Conservation (phyloP, 2,113 vertebrate species). For the Mugil cephalus region DNA sequence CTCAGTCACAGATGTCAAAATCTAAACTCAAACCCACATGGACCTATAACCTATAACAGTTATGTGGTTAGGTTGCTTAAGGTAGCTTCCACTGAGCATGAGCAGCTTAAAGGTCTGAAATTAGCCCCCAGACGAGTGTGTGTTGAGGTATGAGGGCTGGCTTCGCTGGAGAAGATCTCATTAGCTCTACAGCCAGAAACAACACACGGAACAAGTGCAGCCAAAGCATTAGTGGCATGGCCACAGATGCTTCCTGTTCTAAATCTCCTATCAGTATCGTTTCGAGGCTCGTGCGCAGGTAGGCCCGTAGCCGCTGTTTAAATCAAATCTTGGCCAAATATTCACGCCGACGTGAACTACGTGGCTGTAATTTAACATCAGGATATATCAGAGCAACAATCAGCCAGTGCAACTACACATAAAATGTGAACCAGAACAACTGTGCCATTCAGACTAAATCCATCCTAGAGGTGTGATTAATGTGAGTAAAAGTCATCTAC, state of each 20-base stretch:
- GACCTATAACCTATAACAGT: constrained; percentile 27
- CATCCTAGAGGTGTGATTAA: background rate
- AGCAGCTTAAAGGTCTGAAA: constrained; percentile 74
- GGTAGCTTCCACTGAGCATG: constrained; percentile 57
- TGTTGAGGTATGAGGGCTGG: constrained; percentile 19
- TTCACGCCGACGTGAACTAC: background rate
- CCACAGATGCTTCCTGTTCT: constrained; percentile 11
- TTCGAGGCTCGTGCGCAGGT: no score
- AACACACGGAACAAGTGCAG: constrained; percentile 8
- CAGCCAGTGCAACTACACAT: background rate
- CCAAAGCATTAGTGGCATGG: constrained; percentile 11
- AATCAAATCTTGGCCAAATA: background rate
- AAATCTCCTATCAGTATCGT: constrained; percentile 1
- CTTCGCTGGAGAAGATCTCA: constrained; percentile 61
- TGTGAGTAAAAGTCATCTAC: background rate
- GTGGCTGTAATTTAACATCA: background rate
- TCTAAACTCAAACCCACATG: constrained; percentile 4
- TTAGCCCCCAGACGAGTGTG: constrained; percentile 58
- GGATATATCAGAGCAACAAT: background rate
- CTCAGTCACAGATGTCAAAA: background rate
- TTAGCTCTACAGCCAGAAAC: constrained; percentile 46
- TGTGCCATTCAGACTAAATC: background rate
- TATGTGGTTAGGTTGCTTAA: constrained; percentile 53
- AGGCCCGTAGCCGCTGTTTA: constrained; percentile 11
- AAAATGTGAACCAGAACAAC: background rate